A percentile compares a stretch with the other conserved stretches of the same genome.
Conservation (phyloP, 2,797 vertebrate genomes). For the Emydoidea blandingii region DNA sequence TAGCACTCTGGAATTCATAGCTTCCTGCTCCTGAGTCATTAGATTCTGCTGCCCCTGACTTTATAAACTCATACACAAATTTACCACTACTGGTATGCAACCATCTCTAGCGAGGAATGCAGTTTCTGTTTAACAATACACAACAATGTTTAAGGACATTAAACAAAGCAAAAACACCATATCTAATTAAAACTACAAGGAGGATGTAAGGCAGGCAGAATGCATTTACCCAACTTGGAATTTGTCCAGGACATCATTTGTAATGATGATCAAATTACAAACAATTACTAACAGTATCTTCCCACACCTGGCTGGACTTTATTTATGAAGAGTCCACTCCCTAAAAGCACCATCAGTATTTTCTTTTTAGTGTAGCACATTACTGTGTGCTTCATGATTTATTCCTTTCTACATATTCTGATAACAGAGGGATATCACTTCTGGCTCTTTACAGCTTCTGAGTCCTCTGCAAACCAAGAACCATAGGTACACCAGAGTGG, state of each 20-base stretch:
- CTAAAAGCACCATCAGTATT: neutral
- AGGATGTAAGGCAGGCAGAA: neutral
- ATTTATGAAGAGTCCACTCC: neutral
- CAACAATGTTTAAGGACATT: neutral
- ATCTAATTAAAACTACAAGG: neutral
- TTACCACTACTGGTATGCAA: accelerated
- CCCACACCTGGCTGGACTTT: neutral
- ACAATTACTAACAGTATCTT: neutral
- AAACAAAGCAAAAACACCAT: neutral
- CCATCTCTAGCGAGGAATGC: neutral
- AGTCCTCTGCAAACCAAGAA: conserved; percentile 11
- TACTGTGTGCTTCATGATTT: neutral
- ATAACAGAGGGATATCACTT: neutral
- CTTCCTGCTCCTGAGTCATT: neutral
- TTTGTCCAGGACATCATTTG: neutral
- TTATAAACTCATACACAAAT: neutral
- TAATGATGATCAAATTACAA: neutral
- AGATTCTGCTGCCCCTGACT: neutral
- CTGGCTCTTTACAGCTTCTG: neutral
- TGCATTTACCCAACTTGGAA: neutral
- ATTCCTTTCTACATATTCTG: neutral
- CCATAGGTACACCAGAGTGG: neutral
- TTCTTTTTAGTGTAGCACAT: neutral
- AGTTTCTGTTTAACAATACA: neutral
- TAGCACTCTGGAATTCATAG: neutral